A percentile compares a stretch with the other conserved stretches of the same genome.
Evolutionary conservation across 2,113 vertebrate genomes (phyloP).

Genomic region (Sphaerodactylus townsendi): DNA sequence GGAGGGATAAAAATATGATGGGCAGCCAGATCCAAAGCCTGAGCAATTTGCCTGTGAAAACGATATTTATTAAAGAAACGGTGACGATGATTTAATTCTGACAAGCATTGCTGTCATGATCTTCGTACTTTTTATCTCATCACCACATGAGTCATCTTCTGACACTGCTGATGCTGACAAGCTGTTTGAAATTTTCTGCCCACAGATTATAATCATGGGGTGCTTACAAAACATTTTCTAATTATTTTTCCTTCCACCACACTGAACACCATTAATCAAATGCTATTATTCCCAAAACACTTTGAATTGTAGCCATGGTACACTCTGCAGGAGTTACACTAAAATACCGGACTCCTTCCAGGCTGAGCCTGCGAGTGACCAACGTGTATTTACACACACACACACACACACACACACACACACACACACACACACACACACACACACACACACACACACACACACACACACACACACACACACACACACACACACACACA

Average conservation of each 20-base stretch:
- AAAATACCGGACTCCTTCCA: conserved; percentile 52
- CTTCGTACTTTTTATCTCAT: conserved; percentile 38
- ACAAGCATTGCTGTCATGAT: conserved; percentile 1
- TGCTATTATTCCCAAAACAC: conserved; percentile 56
- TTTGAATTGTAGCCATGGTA: neutral
- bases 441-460: conserved; percentile 17
- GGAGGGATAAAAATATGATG: too few relatives aligned
- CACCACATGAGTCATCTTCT: conserved; percentile 41
- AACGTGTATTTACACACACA: conserved; percentile 22
- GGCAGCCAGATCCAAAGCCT: neutral
- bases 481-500: conserved; percentile 20
- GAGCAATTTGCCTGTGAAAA: neutral
- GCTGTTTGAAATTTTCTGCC: conserved; percentile 50
- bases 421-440: neutral
- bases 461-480: conserved; percentile 14
- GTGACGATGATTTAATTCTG: neutral
- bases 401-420: conserved; percentile 19
- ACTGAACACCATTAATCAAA: conserved; percentile 59
- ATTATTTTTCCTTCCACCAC: conserved; percentile 69
- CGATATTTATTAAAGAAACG: conserved; percentile 6
- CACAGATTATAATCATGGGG: conserved; percentile 35
- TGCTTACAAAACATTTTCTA: conserved; percentile 63
- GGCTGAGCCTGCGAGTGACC: conserved; percentile 21
- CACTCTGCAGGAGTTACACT: conserved; percentile 39
- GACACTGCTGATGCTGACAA: conserved; percentile 44